These are phyloP conservation scores for Brachypodius melanocephalos DNA, from an alignment of 2,113 vertebrate species.

Conservation along the genomic window DNA sequence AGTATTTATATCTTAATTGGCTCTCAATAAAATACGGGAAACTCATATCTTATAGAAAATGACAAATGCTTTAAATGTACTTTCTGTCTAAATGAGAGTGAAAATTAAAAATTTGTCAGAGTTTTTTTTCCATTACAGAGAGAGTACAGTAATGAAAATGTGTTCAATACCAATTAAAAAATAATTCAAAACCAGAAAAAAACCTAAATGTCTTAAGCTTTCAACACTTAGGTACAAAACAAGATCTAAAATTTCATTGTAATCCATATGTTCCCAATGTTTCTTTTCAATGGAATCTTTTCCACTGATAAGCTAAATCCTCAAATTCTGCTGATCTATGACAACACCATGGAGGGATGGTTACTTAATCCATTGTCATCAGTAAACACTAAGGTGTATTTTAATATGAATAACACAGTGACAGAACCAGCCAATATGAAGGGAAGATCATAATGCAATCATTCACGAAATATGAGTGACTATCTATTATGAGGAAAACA, in stretches of 20 bases:
- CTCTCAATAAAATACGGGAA: neutral
- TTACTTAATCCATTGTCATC: neutral
- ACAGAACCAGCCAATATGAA: neutral
- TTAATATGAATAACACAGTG: neutral
- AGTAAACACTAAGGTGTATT: neutral
- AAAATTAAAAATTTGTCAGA: neutral
- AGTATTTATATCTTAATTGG: neutral
- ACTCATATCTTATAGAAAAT: neutral
- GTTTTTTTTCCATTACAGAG: neutral
- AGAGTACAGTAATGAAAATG: neutral
- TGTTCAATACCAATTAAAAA: neutral
- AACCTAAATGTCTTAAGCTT: neutral
- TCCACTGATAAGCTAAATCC: neutral
- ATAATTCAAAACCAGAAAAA: neutral
- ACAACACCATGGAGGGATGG: neutral
- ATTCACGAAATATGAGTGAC: neutral
- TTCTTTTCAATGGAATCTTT: neutral
- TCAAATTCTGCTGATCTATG: neutral
- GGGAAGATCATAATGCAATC: neutral
- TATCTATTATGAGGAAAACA: neutral
- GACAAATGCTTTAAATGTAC: neutral
- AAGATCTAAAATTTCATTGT: neutral
- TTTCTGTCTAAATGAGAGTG: neutral
- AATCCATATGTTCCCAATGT: neutral
- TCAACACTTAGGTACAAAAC: neutral